These are phyloP conservation scores for Caenorhabditis japonica DNA, from an alignment of 2,888 invertebrate genomes.

Conservation along the genomic window DNA sequence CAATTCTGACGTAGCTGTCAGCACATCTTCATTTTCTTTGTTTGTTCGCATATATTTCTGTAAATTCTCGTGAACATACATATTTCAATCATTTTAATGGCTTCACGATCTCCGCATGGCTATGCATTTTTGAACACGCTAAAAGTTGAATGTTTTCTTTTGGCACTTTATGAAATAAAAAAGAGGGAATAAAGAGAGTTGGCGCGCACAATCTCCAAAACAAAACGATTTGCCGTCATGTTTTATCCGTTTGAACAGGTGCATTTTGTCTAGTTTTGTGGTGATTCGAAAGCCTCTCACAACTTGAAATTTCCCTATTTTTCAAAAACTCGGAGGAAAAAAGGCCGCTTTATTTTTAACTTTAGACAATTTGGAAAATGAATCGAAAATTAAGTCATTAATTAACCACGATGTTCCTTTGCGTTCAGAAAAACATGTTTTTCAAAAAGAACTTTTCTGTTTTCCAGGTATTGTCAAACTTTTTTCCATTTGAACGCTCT, in stretches of 20 bases:
- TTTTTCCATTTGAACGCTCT: neutral
- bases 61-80: no score
- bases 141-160: conserved; percentile 30
- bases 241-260: conserved; percentile 53
- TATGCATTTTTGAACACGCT: conserved; percentile 25
- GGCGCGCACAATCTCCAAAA: conserved; percentile 14
- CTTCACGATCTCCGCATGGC: neutral
- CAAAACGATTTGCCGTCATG: conserved; percentile 26
- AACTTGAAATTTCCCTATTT: neutral
- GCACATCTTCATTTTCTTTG: no score
- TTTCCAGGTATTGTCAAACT: neutral
- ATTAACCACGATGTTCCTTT: no score
- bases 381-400: no score
- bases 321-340: neutral
- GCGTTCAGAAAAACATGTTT: no score
- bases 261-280: conserved; percentile 32
- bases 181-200: neutral
- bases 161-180: neutral
- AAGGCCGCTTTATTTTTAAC: neutral
- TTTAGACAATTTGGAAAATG: neutral
- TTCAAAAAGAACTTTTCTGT: neutral
- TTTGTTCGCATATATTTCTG: no score
- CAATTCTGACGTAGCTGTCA: no score
- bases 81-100: conserved; percentile 35
- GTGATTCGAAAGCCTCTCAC: conserved; percentile 16